Percentiles rank a stretch among this genome's conserved stretches.
phyloP scores from a whole-genome alignment of 2,113 vertebrate genomes.

The Tonatia bakeri region DNA sequence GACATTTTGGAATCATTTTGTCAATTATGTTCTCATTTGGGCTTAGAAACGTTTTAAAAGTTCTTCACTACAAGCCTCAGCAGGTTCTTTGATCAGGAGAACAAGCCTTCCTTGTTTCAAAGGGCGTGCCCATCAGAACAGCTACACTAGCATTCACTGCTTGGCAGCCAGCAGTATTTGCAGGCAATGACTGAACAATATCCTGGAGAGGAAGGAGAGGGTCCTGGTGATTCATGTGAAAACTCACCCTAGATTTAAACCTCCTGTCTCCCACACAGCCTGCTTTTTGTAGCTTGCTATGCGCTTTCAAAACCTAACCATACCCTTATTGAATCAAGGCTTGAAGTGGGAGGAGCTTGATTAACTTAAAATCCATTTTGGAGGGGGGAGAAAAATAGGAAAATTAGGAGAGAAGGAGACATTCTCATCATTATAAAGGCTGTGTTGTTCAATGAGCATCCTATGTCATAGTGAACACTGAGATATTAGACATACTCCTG shows the following conservation, averaged over 20 bases:
- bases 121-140: conserved; percentile 45
- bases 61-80: conserved; percentile 36
- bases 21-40: neutral
- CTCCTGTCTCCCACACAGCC: neutral
- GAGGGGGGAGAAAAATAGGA: neutral
- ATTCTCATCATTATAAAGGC: neutral
- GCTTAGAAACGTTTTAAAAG: neutral
- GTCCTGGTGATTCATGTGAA: conserved; percentile 25
- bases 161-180: neutral
- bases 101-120: conserved; percentile 40
- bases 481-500: neutral
- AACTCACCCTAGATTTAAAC: neutral
- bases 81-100: conserved; percentile 35
- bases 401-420: neutral
- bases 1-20: neutral
- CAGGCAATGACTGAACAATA: neutral
- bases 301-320: neutral
- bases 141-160: neutral
- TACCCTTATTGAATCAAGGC: neutral
- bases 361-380: neutral
- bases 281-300: neutral
- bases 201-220: neutral
- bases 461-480: neutral
- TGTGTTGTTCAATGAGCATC: neutral
- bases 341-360: neutral